Conservation (phyloP, 92 coral and sea anemone genomes). For the Montipora capitata region DNA sequence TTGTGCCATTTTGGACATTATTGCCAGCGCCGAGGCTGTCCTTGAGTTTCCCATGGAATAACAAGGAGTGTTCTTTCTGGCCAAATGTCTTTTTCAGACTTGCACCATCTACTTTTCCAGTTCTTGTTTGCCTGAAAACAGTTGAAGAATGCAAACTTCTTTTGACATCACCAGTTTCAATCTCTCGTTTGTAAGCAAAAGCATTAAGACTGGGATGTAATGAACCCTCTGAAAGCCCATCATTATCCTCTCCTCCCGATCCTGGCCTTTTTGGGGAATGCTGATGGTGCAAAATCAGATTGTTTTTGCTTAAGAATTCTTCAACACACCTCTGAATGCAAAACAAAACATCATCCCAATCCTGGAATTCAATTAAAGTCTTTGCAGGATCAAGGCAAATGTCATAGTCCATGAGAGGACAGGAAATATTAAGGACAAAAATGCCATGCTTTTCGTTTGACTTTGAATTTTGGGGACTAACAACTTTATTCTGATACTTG, state of each 20-base stretch:
- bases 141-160: constrained; percentile 89
- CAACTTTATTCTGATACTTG: constrained; percentile 5
- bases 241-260: not conserved
- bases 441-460: constrained; percentile 81
- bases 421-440: constrained; percentile 83
- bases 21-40: not conserved
- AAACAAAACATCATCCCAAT: constrained; percentile 88
- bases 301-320: constrained; percentile 73
- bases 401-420: constrained; percentile 88
- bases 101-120: not conserved
- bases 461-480: constrained; percentile 65
- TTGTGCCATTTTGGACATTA: not conserved
- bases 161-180: constrained; percentile 77
- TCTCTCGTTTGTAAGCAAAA: constrained; percentile 50
- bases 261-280: constrained; percentile 22
- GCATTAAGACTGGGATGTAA: constrained; percentile 12
- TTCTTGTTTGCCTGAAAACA: constrained; percentile 69
- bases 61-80: not conserved
- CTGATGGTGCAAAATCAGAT: constrained; percentile 47
- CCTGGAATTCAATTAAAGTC: constrained; percentile 95
- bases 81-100: not conserved
- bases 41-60: not conserved
- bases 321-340: constrained; percentile 80
- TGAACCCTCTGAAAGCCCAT: not conserved
- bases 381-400: constrained; percentile 94